Conservation (phyloP, 37 sponge, comb jelly and placozoan species). For the Petrosia ficiformis region DNA sequence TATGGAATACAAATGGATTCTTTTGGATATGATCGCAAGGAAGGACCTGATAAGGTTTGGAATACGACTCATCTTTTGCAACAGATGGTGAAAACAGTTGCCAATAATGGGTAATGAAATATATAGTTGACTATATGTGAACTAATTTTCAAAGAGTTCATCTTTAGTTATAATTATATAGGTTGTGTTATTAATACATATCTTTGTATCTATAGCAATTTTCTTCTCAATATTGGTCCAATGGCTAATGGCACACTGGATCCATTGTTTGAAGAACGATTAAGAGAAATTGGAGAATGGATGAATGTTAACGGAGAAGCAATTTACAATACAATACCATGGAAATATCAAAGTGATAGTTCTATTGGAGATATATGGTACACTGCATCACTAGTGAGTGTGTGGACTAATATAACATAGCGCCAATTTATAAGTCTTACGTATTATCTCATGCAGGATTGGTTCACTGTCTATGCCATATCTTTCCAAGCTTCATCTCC, state of each 20-base stretch:
- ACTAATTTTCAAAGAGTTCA: conserved; percentile 11
- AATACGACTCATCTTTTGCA: conserved; percentile 31
- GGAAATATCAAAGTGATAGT: conserved; percentile 72
- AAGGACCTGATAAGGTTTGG: conserved; percentile 15
- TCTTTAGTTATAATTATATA: too few relatives aligned
- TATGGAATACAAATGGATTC: conserved; percentile 68
- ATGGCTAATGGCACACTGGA: conserved; percentile 74
- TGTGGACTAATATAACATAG: neutral
- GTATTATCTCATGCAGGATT: conserved; percentile 9
- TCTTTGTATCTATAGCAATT: conserved; percentile 37
- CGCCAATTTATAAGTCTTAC: neutral
- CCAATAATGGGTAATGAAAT: conserved; percentile 59
- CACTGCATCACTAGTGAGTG: conserved; percentile 56
- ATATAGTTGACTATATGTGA: conserved; percentile 42
- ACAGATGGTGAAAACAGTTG: conserved; percentile 60
- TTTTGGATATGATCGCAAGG: conserved; percentile 77
- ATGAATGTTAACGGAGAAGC: conserved; percentile 80
- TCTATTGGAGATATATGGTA: conserved; percentile 50
- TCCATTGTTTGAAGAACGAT: conserved; percentile 74
- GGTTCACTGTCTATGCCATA: conserved; percentile 68
- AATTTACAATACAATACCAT: conserved; percentile 62
- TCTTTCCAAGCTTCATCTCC: conserved; percentile 42
- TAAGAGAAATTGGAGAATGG: conserved; percentile 77
- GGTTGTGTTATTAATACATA: neutral
- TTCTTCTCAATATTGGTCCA: conserved; percentile 80